A percentile compares a stretch with the other conserved stretches of the same genome.
Evolutionary conservation across 2,888 invertebrate species (phyloP).

Genomic region (Lasioglossum calceatum): DNA sequence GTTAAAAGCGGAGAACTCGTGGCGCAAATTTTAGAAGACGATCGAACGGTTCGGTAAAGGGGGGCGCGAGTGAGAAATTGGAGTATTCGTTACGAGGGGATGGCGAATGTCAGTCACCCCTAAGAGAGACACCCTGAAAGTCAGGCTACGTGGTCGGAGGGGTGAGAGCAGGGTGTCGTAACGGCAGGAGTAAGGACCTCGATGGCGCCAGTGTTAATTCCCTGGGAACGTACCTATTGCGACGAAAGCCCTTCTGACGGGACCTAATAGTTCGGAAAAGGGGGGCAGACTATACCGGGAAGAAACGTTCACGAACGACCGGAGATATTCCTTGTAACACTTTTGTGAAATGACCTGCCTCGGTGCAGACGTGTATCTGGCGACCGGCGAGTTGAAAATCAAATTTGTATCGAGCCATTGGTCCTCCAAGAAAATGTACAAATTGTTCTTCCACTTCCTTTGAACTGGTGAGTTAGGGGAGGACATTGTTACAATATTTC

Average conservation of each 20-base stretch:
- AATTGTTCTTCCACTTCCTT: no score
- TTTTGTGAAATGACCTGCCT: neutral
- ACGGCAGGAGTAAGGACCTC: constrained; percentile 10
- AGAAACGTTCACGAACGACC: neutral
- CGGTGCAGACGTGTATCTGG: neutral
- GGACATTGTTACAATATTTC: neutral
- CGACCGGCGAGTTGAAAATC: neutral
- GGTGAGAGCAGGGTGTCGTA: constrained; percentile 5
- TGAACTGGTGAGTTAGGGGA: neutral
- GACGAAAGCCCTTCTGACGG: constrained; percentile 11
- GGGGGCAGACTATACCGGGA: neutral
- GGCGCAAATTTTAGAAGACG: neutral
- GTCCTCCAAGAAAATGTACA: neutral
- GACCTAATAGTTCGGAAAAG: neutral
- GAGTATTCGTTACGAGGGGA: constrained; percentile 1
- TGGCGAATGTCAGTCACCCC: constrained; percentile 2
- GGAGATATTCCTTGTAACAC: neutral
- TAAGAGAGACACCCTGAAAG: constrained; percentile 4
- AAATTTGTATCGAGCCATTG: neutral
- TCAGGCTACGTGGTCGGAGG: neutral
- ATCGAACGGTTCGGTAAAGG: neutral
- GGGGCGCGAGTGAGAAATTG: neutral
- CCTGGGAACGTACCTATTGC: constrained; percentile 14
- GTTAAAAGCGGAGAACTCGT: neutral
- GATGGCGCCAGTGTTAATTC: constrained; percentile 10